These are phyloP conservation scores for Oreonectes daqikongensis DNA, from an alignment of 2,797 vertebrate species.

Conservation along the genomic window DNA sequence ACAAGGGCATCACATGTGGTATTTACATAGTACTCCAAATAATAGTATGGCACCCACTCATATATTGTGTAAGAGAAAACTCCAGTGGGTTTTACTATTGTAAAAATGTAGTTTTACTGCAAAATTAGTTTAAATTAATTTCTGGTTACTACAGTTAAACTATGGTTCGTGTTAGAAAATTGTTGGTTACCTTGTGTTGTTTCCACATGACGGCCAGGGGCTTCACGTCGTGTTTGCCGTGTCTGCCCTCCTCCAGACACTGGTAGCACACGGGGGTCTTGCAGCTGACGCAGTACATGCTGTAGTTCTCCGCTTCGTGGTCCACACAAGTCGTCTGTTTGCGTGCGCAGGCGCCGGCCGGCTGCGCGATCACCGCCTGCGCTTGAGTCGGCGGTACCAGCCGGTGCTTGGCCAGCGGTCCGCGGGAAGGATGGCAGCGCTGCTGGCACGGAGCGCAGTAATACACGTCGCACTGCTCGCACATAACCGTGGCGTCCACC, in stretches of 20 bases:
- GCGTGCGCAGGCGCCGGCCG: conserved; percentile 67
- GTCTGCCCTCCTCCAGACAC: conserved; percentile 91
- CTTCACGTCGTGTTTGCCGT: conserved; percentile 89
- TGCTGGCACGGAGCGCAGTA: conserved; percentile 93
- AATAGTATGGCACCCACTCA: too few relatives aligned
- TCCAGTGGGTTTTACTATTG: too few relatives aligned
- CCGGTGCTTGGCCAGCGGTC: conserved; percentile 93
- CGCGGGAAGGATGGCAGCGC: conserved; percentile 93
- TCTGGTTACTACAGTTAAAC: too few relatives aligned
- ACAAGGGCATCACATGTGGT: too few relatives aligned
- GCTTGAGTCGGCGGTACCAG: conserved; percentile 75
- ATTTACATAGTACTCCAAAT: too few relatives aligned
- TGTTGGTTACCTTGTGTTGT: conserved; percentile 91
- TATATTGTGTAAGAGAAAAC: too few relatives aligned
- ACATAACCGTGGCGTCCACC: conserved; percentile 87
- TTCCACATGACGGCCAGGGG: conserved; percentile 92
- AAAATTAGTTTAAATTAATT: too few relatives aligned
- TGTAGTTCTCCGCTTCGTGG: conserved; percentile 92
- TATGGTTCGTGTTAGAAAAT: neutral
- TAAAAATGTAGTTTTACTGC: too few relatives aligned
- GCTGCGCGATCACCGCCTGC: conserved; percentile 60
- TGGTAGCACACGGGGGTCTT: conserved; percentile 85
- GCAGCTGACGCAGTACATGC: conserved; percentile 92
- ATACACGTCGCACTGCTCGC: conserved; percentile 94
- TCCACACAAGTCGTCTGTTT: conserved; percentile 88